Conservation (phyloP, 2,888 invertebrate species). For the Ashinkailepas kermadecensis region DNA sequence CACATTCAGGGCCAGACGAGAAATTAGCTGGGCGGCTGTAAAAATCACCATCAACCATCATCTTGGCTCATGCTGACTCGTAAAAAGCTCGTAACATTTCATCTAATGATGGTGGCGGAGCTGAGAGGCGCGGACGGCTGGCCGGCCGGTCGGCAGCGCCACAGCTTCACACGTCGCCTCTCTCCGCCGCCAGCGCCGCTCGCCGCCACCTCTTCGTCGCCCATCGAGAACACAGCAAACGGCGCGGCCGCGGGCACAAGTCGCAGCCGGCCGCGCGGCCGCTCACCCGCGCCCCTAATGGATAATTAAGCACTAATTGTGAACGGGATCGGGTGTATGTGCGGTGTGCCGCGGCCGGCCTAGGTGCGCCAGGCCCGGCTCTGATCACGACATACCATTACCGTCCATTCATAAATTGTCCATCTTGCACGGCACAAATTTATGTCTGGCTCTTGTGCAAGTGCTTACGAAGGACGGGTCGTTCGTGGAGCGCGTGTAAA, state of each 20-base stretch:
- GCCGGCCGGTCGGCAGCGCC: neutral
- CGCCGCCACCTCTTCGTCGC: neutral
- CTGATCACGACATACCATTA: neutral
- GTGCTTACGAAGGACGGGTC: too few relatives aligned
- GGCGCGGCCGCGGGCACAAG: too few relatives aligned
- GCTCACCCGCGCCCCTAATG: neutral
- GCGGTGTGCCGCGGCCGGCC: neutral
- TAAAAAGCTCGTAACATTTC: constrained; percentile 13
- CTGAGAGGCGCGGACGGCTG: neutral
- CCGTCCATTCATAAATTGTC: neutral
- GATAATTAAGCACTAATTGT: constrained; percentile 10
- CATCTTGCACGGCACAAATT: neutral
- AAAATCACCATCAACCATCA: constrained; percentile 19
- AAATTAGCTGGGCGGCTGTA: constrained; percentile 5
- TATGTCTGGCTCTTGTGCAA: neutral
- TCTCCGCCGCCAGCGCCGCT: neutral
- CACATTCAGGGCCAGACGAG: neutral
- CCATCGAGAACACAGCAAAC: neutral
- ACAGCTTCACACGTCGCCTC: neutral
- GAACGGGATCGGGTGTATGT: neutral
- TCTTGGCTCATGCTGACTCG: constrained; percentile 8
- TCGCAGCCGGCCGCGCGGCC: neutral
- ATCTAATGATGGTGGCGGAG: neutral
- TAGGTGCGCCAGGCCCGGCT: too few relatives aligned
- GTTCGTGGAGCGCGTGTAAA: too few relatives aligned